These are phyloP conservation scores for Griposia aprilina DNA, from an alignment of 2,888 invertebrate species.

Conservation along the genomic window DNA sequence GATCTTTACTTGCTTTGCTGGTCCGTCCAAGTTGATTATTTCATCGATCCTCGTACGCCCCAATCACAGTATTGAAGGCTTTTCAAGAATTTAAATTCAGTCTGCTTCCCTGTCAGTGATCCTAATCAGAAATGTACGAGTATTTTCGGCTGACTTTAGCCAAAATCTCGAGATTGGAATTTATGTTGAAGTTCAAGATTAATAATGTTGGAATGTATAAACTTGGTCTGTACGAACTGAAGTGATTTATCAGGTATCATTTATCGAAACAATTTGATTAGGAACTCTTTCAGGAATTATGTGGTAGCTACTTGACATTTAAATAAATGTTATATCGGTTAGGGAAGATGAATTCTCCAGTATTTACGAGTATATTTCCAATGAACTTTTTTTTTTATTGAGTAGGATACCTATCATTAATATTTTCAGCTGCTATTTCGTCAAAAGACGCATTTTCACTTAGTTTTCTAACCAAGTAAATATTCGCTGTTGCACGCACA, in stretches of 20 bases:
- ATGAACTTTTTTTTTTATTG: too few relatives aligned
- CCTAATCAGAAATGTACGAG: conserved; percentile 12
- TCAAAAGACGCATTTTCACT: too few relatives aligned
- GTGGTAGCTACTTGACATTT: conserved; percentile 15
- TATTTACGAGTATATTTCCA: too few relatives aligned
- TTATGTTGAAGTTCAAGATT: conserved; percentile 11
- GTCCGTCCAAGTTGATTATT: conserved; percentile 23
- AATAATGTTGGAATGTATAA: conserved; percentile 17
- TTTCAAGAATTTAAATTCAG: conserved; percentile 33
- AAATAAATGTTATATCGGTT: not conserved
- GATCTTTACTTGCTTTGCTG: conserved; percentile 10
- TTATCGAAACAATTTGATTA: conserved; percentile 15
- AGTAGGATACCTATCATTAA: too few relatives aligned
- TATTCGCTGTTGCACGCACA: too few relatives aligned
- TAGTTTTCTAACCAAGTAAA: too few relatives aligned
- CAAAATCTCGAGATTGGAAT: conserved; percentile 12
- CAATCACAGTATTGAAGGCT: conserved; percentile 11
- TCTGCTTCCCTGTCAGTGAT: not conserved
- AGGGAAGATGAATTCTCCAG: not conserved
- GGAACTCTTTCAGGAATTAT: not conserved
- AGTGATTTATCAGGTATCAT: conserved; percentile 18
- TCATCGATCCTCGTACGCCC: conserved; percentile 1
- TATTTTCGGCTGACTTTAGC: conserved; percentile 15
- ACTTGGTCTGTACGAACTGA: not conserved
- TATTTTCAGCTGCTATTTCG: too few relatives aligned